phyloP scores from a whole-genome alignment of 1,140 invertebrate species.

The Cotesia vestalis region DNA sequence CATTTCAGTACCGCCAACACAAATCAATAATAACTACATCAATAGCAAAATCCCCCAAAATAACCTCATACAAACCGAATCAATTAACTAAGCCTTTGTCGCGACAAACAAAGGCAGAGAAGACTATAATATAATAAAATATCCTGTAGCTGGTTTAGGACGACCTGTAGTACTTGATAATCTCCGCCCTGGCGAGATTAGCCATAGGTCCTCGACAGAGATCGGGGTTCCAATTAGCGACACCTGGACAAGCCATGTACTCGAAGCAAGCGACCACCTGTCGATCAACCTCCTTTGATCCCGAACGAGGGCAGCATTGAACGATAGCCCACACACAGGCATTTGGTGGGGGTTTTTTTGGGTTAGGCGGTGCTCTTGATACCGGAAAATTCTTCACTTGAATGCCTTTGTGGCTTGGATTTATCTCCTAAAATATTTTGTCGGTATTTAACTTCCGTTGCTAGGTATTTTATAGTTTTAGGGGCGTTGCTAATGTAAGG shows the following conservation, averaged over 20 bases:
- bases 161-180: slow-evolving; percentile 61
- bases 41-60: too few species aligned
- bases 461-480: too few species aligned
- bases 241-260: slow-evolving; percentile 70
- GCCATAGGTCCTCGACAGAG: slow-evolving; percentile 69
- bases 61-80: too few species aligned
- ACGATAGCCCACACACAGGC: slow-evolving; percentile 74
- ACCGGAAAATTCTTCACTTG: slow-evolving; percentile 47
- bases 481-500: too few species aligned
- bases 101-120: too few species aligned
- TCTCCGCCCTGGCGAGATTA: slow-evolving; percentile 63
- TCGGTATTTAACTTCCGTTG: not conserved
- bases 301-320: slow-evolving; percentile 69
- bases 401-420: slow-evolving; percentile 46
- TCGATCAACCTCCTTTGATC: slow-evolving; percentile 34
- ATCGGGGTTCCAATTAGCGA: slow-evolving; percentile 69
- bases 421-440: slow-evolving; percentile 41
- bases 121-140: too few species aligned
- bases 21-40: too few species aligned
- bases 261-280: slow-evolving; percentile 71
- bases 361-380: slow-evolving; percentile 28
- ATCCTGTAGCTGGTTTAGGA: not conserved
- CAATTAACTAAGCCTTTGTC: too few species aligned
- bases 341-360: slow-evolving; percentile 55
- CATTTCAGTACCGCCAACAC: too few species aligned